These are phyloP conservation scores for Austrolebias charrua DNA, from an alignment of 2,797 vertebrate genomes.

Conservation along the genomic window DNA sequence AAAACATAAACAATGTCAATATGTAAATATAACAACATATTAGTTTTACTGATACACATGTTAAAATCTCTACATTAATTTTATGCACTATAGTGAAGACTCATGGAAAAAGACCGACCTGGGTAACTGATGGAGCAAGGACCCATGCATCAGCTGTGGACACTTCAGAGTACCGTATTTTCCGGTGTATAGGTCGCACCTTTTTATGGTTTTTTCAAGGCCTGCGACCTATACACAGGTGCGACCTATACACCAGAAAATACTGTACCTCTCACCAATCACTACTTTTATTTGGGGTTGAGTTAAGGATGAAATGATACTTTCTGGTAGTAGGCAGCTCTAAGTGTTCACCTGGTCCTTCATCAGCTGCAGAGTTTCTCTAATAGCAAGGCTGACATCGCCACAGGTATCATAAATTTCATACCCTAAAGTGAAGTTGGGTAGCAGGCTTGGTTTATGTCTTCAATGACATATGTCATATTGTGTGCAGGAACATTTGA, in stretches of 20 bases:
- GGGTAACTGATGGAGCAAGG: conserved; percentile 55
- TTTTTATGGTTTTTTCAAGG: too few relatives aligned
- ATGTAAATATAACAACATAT: conserved; percentile 62
- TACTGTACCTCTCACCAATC: too few relatives aligned
- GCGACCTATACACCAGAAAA: too few relatives aligned
- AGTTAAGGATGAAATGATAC: not conserved
- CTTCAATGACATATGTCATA: conserved; percentile 57
- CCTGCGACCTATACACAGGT: too few relatives aligned
- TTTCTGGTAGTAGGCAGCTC: conserved; percentile 10
- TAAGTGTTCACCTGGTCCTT: conserved; percentile 9
- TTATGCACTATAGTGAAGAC: not conserved
- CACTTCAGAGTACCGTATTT: conserved; percentile 51
- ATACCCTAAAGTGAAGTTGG: conserved; percentile 60
- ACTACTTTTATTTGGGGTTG: conserved; percentile 50
- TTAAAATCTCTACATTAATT: not conserved
- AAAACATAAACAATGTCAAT: conserved; percentile 25
- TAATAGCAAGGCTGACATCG: conserved; percentile 48
- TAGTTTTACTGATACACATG: conserved; percentile 49
- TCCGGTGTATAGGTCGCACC: too few relatives aligned
- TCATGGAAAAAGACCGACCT: conserved; percentile 46
- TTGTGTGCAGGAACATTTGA: conserved; percentile 21
- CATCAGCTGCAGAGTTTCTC: conserved; percentile 43
- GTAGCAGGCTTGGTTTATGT: conserved; percentile 47
- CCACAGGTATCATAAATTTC: conserved; percentile 67
- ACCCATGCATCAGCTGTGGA: conserved; percentile 57